Conservation (phyloP, 2,113 vertebrate genomes). For the Gavia stellata region DNA sequence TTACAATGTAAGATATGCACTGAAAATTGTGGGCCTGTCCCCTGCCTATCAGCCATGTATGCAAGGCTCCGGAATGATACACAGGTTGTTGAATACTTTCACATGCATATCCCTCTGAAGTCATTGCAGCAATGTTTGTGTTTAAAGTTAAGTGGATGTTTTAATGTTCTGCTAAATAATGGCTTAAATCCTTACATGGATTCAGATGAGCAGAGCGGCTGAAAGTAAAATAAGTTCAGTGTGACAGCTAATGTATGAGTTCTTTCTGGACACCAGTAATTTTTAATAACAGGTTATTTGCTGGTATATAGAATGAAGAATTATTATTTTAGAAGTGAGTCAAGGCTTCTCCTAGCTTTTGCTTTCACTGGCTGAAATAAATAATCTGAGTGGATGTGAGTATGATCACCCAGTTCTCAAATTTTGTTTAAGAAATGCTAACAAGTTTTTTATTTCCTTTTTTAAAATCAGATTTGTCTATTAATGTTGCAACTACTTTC, state of each 20-base stretch:
- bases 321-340: neutral
- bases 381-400: neutral
- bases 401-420: neutral
- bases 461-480: neutral
- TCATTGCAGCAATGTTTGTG: neutral
- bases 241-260: neutral
- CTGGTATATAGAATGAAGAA: neutral
- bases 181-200: neutral
- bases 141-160: neutral
- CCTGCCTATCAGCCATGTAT: neutral
- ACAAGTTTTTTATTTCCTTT: neutral
- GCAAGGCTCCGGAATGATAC: neutral
- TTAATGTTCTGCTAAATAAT: neutral
- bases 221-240: neutral
- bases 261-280: neutral
- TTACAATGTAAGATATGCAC: neutral
- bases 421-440: neutral
- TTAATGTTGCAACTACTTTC: neutral
- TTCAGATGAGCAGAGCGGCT: neutral
- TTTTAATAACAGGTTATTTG: constrained; percentile 13
- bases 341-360: neutral
- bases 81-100: neutral
- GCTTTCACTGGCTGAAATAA: neutral
- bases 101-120: neutral
- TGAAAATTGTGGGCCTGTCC: neutral